Percentiles rank a stretch among this genome's conserved stretches.
Evolutionary conservation across 2,888 invertebrate species (phyloP).

Genomic region (Sycophila texana): DNA sequence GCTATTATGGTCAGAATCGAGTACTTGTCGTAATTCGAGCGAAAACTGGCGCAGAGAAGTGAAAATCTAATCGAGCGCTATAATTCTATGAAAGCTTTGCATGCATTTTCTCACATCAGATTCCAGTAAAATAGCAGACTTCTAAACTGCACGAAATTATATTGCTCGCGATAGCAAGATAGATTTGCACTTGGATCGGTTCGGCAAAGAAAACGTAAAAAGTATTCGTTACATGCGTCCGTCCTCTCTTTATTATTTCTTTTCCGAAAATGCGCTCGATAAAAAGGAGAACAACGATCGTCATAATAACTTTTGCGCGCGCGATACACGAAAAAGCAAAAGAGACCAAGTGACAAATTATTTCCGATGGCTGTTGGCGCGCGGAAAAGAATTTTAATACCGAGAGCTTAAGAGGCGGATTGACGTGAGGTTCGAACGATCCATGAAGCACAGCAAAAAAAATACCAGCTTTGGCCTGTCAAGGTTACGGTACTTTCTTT

Average conservation of each 20-base stretch:
- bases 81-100: neutral
- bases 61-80: constrained; percentile 9
- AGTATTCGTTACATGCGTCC: neutral
- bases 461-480: neutral
- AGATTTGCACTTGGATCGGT: too few relatives aligned
- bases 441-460: neutral
- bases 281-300: neutral
- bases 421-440: constrained; percentile 17
- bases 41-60: neutral
- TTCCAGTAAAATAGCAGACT: constrained; percentile 7
- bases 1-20: too few relatives aligned
- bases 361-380: constrained; percentile 12
- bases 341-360: neutral
- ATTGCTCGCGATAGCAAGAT: neutral
- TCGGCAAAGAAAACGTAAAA: neutral
- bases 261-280: neutral
- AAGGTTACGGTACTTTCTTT: constrained; percentile 36
- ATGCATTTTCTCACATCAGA: constrained; percentile 23
- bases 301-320: neutral
- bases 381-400: constrained; percentile 17
- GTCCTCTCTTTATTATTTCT: neutral
- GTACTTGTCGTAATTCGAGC: neutral
- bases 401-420: constrained; percentile 10
- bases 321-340: neutral
- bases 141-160: neutral